phyloP scores from a whole-genome alignment of 1,140 invertebrate genomes.

The Bombus superbus region DNA sequence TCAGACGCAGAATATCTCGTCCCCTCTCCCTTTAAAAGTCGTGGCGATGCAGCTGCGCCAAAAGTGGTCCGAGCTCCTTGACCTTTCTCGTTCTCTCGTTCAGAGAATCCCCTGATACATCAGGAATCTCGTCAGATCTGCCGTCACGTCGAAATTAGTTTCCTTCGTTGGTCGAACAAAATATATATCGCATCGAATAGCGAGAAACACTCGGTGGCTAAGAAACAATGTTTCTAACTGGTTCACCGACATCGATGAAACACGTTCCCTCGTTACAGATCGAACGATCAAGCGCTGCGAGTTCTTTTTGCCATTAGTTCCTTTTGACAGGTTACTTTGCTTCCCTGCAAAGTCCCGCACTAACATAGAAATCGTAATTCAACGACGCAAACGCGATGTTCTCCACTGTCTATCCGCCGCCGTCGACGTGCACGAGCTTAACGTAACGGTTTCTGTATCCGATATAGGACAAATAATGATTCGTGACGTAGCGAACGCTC shows the following conservation, averaged over 20 bases:
- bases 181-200: neutral
- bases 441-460: neutral
- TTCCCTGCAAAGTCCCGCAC: neutral
- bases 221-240: neutral
- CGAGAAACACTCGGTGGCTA: neutral
- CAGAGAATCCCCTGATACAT: constrained; percentile 2
- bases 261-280: neutral
- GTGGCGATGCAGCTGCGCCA: constrained; percentile 7
- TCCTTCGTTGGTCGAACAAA: neutral
- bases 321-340: neutral
- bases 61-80: constrained; percentile 54
- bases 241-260: neutral
- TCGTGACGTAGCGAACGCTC: constrained; percentile 13
- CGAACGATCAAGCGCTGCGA: neutral
- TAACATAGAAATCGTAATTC: neutral
- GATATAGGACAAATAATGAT: constrained; percentile 47
- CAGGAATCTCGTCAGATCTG: neutral
- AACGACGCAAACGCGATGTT: neutral
- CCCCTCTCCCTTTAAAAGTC: neutral
- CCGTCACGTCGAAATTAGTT: constrained; percentile 2
- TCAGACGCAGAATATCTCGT: constrained; percentile 72
- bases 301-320: neutral
- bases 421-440: neutral
- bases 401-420: neutral
- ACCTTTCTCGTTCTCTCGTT: constrained; percentile 52